Evolutionary conservation across 2,113 vertebrate genomes (phyloP), one percentile per base, ranked within the genome.

Genomic region (Rhineura floridana): DNA sequence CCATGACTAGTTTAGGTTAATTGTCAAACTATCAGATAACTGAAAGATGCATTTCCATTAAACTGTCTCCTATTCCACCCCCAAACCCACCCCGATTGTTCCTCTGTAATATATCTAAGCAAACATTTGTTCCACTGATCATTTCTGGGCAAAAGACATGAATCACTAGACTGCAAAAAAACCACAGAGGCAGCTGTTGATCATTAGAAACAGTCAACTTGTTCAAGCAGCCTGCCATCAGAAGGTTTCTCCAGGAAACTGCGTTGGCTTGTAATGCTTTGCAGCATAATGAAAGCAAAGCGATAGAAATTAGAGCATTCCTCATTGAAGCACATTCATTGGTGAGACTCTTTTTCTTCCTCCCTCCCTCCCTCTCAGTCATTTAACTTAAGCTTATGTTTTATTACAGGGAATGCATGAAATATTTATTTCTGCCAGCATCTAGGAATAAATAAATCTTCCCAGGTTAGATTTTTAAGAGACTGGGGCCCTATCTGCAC

Each of bases 101-200:
- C 93, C 93, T 96, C 93, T 97, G 97, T 96, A 96, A 96, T 95
- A 95, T 95, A 95, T 95, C 95, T 96, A 95, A 97, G 97, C 97
- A 97, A 98, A 98, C 97, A 98, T 97, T 97, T 98, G 96, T 97
- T 97, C 97, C 96, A 96, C 96, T 97, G 98, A 97, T 98, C 97
- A 96, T 98, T 97, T 98, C 96, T 96, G 96, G 95, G 96, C 95
- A 97, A 96, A 95, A 96, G 97, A 97, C 97, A 97, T 97, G 97
- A 97, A 98, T 97, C 97, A 97, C 95, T 97, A 92, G 94, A 96
- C 95, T 95, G 94, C 97, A 33, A 93, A 97, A 96, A 96, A 97
- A 97, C 96, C 96, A 88, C 96, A 96, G 93, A 91, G 95, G 94
- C 98, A 98, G 97, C 97, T 98, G 97, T 95, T 97, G 96, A 96